Percentiles rank a stretch among this genome's conserved stretches.
Evolutionary conservation across 2,113 vertebrate genomes (phyloP).

Genomic region (Jaculus jaculus): DNA sequence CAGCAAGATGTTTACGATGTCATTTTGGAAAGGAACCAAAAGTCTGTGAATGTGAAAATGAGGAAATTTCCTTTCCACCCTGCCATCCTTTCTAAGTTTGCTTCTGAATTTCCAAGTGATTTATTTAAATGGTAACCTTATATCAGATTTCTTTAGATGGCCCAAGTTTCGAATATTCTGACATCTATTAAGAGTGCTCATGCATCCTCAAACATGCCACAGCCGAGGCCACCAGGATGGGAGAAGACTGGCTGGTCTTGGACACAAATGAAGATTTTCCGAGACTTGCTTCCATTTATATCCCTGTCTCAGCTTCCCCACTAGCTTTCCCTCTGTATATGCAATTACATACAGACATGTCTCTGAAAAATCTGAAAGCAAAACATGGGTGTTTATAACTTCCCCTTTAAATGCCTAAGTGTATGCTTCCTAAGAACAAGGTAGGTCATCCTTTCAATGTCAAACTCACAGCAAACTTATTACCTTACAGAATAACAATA

Average conservation of each 20-base stretch:
- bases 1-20: constrained; percentile 56
- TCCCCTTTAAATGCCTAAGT: not conserved
- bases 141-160: not conserved
- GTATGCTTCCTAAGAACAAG: constrained; percentile 10
- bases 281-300: not conserved
- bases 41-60: constrained; percentile 57
- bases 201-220: not conserved
- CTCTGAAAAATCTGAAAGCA: not conserved
- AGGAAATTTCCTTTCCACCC: constrained; percentile 39
- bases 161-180: constrained; percentile 10
- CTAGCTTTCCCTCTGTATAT: no score
- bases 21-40: constrained; percentile 63
- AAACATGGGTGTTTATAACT: not conserved
- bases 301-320: not conserved
- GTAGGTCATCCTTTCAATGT: not conserved
- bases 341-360: not conserved
- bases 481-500: not conserved
- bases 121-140: constrained; percentile 9
- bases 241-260: not conserved
- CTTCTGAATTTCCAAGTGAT: constrained; percentile 42
- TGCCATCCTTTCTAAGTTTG: constrained; percentile 29
- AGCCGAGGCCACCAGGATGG: not conserved
- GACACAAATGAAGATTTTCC: not conserved
- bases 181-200: not conserved
- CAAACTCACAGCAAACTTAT: not conserved